These are phyloP conservation scores for Ailuropoda melanoleuca DNA, from an alignment of 2,113 vertebrate genomes.

Conservation along the genomic window DNA sequence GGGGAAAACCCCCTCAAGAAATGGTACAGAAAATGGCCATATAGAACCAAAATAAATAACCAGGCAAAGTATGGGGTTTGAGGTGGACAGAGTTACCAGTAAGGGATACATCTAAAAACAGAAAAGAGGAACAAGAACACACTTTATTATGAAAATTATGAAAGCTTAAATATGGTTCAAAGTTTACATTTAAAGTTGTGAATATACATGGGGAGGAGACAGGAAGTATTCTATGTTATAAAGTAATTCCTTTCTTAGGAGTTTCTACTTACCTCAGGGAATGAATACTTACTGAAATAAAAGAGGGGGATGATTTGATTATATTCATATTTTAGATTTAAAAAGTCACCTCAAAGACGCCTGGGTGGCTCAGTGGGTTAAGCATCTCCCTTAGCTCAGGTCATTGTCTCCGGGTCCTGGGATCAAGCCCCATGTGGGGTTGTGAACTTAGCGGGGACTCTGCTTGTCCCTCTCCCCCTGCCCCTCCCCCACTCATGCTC, in stretches of 20 bases:
- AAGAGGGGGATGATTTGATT: background rate
- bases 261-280: background rate
- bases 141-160: background rate
- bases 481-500: background rate
- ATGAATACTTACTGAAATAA: background rate
- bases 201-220: background rate
- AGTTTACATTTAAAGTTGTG: background rate
- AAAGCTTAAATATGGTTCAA: background rate
- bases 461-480: background rate
- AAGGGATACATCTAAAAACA: background rate
- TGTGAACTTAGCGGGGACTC: background rate
- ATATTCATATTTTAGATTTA: background rate
- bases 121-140: background rate
- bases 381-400: background rate
- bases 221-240: background rate
- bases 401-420: background rate
- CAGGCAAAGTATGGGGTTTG: background rate
- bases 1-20: background rate
- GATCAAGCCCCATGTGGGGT: background rate
- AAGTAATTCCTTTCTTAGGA: background rate
- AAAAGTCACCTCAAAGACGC: background rate
- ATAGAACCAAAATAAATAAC: background rate
- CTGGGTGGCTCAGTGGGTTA: background rate
- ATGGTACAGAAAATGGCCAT: background rate
- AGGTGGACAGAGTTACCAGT: accelerated